Evolutionary conservation across 2,888 invertebrate genomes (phyloP).

Genomic region (Yponomeuta sedellus): DNA sequence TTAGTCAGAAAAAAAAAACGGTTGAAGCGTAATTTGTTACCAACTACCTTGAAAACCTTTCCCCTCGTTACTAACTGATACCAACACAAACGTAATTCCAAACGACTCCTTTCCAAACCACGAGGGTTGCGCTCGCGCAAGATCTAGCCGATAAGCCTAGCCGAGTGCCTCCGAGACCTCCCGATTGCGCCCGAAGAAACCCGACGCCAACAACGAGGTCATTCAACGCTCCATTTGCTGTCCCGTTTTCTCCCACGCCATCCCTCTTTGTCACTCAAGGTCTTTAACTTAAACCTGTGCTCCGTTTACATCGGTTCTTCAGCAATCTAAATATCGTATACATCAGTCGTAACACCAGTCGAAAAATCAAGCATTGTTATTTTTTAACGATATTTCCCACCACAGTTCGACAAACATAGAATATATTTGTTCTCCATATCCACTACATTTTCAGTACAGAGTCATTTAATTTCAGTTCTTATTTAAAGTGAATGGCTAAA

Average conservation of each 20-base stretch:
- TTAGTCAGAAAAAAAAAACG: too few relatives aligned
- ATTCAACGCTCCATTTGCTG: constrained; percentile 59
- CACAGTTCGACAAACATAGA: too few relatives aligned
- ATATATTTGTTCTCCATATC: too few relatives aligned
- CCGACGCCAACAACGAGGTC: constrained; percentile 50
- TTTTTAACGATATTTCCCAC: too few relatives aligned
- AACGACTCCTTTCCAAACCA: constrained; percentile 10
- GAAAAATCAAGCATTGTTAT: too few relatives aligned
- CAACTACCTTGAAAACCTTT: too few relatives aligned
- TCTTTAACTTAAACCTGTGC: constrained; percentile 28
- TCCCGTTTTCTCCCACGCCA: constrained; percentile 49
- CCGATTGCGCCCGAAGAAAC: constrained; percentile 49
- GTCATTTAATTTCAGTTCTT: too few relatives aligned
- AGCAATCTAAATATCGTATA: constrained; percentile 28
- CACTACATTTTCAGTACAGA: too few relatives aligned
- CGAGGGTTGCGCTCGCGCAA: constrained; percentile 57
- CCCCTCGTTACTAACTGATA: too few relatives aligned
- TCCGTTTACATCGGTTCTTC: constrained; percentile 25
- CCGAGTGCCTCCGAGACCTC: constrained; percentile 39
- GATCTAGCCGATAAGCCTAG: constrained; percentile 54
- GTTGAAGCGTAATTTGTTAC: too few relatives aligned
- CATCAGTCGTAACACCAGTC: too few relatives aligned
- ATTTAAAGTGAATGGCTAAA: too few relatives aligned
- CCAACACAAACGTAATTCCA: background rate
- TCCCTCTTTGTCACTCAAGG: constrained; percentile 29